phyloP scores from a whole-genome alignment of 2,888 invertebrate species.

The Eurois occulta region DNA sequence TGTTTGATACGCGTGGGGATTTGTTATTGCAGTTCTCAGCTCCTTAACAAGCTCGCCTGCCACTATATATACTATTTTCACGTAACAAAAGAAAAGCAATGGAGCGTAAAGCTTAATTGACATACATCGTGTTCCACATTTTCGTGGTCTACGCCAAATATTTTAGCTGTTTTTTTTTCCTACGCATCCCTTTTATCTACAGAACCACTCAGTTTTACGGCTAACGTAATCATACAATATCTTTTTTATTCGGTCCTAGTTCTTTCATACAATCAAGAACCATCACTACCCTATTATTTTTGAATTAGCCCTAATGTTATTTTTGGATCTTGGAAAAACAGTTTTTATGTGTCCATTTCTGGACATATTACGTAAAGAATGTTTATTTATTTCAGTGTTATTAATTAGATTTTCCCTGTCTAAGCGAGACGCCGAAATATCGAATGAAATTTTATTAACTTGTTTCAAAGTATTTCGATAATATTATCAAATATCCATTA shows the following conservation, averaged over 20 bases:
- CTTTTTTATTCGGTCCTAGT: slow-evolving; percentile 33
- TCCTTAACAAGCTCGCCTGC: too few relatives aligned
- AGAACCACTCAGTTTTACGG: slow-evolving; percentile 57
- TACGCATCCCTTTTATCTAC: slow-evolving; percentile 42
- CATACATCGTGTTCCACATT: slow-evolving; percentile 18
- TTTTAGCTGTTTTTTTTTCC: slow-evolving; percentile 23
- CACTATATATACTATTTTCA: too few relatives aligned
- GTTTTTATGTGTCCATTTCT: neutral
- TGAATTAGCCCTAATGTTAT: neutral
- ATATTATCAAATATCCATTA: neutral
- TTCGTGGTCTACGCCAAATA: slow-evolving; percentile 14
- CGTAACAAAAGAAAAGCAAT: slow-evolving; percentile 25
- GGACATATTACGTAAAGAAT: too few relatives aligned
- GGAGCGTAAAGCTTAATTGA: slow-evolving; percentile 29
- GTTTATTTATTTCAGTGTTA: neutral
- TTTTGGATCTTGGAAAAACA: neutral
- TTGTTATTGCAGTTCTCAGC: too few relatives aligned
- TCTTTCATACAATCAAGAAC: slow-evolving; percentile 1
- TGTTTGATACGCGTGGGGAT: too few relatives aligned
- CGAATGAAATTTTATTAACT: neutral
- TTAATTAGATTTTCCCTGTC: neutral
- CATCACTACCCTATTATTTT: neutral
- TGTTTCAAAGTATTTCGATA: neutral
- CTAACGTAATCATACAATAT: slow-evolving; percentile 15
- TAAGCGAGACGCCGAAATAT: neutral